Evolutionary conservation across 2,113 vertebrate genomes (phyloP).

Genomic region (Cricetomys ansorgei): DNA sequence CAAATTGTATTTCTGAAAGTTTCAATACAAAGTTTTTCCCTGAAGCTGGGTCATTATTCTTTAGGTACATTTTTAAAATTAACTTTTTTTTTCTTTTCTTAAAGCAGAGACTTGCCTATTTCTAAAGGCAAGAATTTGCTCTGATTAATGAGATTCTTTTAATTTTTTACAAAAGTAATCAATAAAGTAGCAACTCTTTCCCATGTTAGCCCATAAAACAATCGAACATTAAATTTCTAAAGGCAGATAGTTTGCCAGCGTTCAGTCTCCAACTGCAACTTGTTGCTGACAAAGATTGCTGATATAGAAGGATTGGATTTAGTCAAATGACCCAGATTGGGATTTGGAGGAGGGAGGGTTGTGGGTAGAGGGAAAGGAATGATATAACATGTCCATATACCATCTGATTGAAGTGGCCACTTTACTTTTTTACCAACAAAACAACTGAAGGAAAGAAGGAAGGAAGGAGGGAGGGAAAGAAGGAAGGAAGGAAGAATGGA

Average conservation of each 20-base stretch:
- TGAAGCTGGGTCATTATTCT: not conserved
- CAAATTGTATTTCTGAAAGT: not conserved
- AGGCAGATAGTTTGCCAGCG: not conserved
- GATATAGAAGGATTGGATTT: not conserved
- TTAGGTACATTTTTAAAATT: not conserved
- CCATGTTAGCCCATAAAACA: not conserved
- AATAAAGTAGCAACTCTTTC: constrained; percentile 5
- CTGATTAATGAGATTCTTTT: not conserved
- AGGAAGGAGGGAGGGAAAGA: not conserved
- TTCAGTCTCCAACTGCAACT: not conserved
- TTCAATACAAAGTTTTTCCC: not conserved
- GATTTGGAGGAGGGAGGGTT: not conserved
- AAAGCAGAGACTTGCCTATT: not conserved
- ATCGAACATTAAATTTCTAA: not conserved
- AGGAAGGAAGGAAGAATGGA: not conserved
- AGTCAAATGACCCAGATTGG: not conserved
- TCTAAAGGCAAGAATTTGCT: not conserved
- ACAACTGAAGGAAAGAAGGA: not conserved
- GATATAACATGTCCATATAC: not conserved
- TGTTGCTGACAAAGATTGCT: not conserved
- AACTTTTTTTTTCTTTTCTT: not conserved
- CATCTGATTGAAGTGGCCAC: not conserved
- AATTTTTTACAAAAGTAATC: not conserved
- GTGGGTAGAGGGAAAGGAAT: not conserved
- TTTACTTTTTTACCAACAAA: not conserved